Percentiles rank a stretch among this genome's conserved stretches.
These are phyloP conservation scores for Sigmodon hispidus DNA, from an alignment of 2,113 vertebrate genomes.

Conservation along the genomic window DNA sequence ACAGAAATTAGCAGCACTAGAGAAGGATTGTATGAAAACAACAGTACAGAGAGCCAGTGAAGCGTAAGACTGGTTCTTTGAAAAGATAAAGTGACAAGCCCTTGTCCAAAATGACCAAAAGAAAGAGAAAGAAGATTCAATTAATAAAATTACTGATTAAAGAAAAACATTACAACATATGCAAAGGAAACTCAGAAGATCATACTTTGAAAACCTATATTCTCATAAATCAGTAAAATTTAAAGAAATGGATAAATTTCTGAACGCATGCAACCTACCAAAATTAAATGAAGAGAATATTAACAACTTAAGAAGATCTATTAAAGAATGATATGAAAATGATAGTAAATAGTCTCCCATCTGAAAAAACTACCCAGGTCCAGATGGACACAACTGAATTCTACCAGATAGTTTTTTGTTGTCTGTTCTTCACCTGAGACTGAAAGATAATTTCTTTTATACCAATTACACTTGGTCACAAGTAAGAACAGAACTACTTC, in stretches of 20 bases:
- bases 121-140: neutral
- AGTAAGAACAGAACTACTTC: neutral
- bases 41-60: neutral
- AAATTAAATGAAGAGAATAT: neutral
- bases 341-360: neutral
- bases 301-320: neutral
- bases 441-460: neutral
- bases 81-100: neutral
- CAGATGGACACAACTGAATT: neutral
- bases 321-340: neutral
- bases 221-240: neutral
- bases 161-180: neutral
- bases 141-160: neutral
- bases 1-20: neutral
- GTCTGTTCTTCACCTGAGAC: neutral
- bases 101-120: neutral
- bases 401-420: neutral
- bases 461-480: neutral
- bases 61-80: neutral
- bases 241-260: neutral
- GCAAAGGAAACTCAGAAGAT: neutral
- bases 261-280: neutral
- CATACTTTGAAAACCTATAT: neutral
- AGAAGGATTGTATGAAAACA: neutral
- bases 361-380: too few species aligned